A percentile compares a stretch with the other conserved stretches of the same genome.
These are phyloP conservation scores for Stomatorhinus ivindoensis DNA, from an alignment of 2,113 vertebrate genomes.

Conservation along the genomic window DNA sequence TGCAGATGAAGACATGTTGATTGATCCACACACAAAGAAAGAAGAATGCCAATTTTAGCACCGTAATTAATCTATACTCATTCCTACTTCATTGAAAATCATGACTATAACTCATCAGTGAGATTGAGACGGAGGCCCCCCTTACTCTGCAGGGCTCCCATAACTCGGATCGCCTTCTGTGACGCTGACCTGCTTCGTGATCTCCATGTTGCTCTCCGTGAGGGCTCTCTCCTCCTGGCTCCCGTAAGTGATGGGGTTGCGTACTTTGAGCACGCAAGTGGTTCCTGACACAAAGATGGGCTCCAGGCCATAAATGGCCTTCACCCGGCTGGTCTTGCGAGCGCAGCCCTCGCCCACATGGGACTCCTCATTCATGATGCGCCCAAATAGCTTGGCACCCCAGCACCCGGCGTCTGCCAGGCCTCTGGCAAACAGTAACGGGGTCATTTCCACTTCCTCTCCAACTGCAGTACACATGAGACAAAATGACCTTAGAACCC, in stretches of 20 bases:
- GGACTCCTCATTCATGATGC: conserved; percentile 73
- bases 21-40: background rate
- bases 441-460: conserved; percentile 98
- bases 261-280: conserved; percentile 83
- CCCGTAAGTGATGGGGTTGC: conserved; percentile 80
- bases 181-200: conserved; percentile 76
- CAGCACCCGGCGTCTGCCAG: conserved; percentile 80
- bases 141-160: background rate
- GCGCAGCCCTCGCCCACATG: conserved; percentile 52
- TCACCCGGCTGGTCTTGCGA: conserved; percentile 77
- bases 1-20: background rate
- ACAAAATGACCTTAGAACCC: background rate
- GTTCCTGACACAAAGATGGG: conserved; percentile 86
- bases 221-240: conserved; percentile 79
- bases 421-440: conserved; percentile 86
- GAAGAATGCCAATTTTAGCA: background rate
- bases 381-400: conserved; percentile 94
- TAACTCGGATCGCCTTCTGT: background rate
- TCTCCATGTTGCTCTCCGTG: conserved; percentile 77
- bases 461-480: conserved; percentile 63
- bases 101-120: background rate
- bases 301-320: conserved; percentile 89
- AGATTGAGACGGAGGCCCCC: background rate
- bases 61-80: background rate
- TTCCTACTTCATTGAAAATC: background rate